phyloP scores from a whole-genome alignment of 2,888 invertebrate genomes.

The Myopa tessellatipennis region DNA sequence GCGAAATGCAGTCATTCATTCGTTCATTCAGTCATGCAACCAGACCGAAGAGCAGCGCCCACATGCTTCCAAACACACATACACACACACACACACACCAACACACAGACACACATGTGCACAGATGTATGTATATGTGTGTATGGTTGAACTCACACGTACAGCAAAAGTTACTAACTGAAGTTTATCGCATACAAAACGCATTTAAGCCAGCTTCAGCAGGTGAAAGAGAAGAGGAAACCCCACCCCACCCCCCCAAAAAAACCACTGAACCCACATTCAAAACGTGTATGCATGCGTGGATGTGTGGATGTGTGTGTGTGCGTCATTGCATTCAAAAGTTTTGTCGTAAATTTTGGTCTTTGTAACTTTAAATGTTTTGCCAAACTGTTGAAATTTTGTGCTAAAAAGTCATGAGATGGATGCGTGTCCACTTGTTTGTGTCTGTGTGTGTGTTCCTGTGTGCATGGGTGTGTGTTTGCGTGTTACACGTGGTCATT shows the following conservation, averaged over 20 bases:
- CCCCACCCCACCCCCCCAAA: too few species aligned
- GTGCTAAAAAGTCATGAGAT: constrained; percentile 1
- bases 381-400: constrained; percentile 31
- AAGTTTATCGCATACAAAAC: constrained; percentile 28
- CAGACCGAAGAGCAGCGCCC: constrained; percentile 5
- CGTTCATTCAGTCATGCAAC: constrained; percentile 23
- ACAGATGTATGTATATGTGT: background rate
- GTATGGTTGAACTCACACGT: background rate
- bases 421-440: background rate
- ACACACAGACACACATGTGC: background rate
- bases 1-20: constrained; percentile 9
- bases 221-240: constrained; percentile 11
- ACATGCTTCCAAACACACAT: background rate
- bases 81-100: background rate
- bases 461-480: background rate
- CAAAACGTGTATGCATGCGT: constrained; percentile 6
- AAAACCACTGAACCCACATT: background rate
- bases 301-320: background rate
- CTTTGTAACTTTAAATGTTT: constrained; percentile 29
- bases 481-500: constrained; percentile 7
- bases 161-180: constrained; percentile 17
- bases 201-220: constrained; percentile 6
- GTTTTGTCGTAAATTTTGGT: constrained; percentile 33
- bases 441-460: background rate
- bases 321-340: constrained; percentile 30